Evolutionary conservation across 2,888 invertebrate genomes (phyloP).

Genomic region (Pammene aurita): DNA sequence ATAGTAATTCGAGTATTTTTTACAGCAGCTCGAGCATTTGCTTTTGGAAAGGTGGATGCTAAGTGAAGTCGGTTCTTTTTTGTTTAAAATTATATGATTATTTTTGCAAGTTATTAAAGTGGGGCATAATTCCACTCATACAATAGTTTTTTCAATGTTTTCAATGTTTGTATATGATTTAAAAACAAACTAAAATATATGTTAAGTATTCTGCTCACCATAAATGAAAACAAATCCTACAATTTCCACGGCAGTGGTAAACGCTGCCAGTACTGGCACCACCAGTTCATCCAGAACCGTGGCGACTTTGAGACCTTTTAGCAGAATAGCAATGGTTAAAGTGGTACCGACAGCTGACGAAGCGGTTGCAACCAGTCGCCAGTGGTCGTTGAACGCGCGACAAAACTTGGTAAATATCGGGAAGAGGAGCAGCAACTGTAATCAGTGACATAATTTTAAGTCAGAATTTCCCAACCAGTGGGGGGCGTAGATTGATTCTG

Average conservation of each 20-base stretch:
- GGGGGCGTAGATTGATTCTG: not conserved
- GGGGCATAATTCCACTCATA: too few species aligned
- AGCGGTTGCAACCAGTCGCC: constrained; percentile 72
- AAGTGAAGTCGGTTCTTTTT: too few species aligned
- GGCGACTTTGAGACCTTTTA: constrained; percentile 66
- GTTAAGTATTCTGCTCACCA: constrained; percentile 58
- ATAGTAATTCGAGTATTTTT: too few species aligned
- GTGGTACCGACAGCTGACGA: constrained; percentile 72
- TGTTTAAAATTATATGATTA: too few species aligned
- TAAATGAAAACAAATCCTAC: constrained; percentile 77
- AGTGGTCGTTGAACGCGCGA: constrained; percentile 68
- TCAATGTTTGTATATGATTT: too few species aligned
- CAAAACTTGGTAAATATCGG: constrained; percentile 76
- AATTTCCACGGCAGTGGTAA: constrained; percentile 68
- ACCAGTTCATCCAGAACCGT: constrained; percentile 68
- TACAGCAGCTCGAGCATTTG: too few species aligned
- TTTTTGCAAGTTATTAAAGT: too few species aligned
- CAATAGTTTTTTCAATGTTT: too few species aligned
- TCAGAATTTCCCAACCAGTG: not conserved
- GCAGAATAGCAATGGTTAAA: constrained; percentile 67
- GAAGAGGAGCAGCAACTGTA: constrained; percentile 72
- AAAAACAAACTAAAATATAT: too few species aligned
- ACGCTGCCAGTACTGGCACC: constrained; percentile 67
- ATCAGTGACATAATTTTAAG: not conserved
- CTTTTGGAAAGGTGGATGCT: too few species aligned